Percentiles rank a stretch among this genome's conserved stretches.
These are phyloP conservation scores for Agriopis marginaria DNA, from an alignment of 2,888 invertebrate species.

Conservation along the genomic window DNA sequence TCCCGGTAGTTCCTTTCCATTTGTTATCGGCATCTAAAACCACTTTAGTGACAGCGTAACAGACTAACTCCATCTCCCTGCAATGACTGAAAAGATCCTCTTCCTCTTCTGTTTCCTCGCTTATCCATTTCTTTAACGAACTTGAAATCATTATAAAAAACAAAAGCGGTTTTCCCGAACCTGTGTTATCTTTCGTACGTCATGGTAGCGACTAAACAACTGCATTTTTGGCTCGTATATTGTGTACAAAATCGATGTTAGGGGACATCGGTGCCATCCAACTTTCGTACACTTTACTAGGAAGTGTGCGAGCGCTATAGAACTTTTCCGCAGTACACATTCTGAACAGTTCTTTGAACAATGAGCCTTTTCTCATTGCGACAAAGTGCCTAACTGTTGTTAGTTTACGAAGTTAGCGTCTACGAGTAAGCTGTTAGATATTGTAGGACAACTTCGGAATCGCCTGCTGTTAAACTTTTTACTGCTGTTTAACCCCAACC, in stretches of 20 bases:
- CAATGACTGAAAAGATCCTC: slow-evolving; percentile 81
- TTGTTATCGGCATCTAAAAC: slow-evolving; percentile 80
- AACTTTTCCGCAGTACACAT: slow-evolving; percentile 12
- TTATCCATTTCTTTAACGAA: slow-evolving; percentile 83
- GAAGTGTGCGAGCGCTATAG: slow-evolving; percentile 18
- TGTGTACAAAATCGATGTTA: slow-evolving; percentile 74
- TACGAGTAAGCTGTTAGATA: slow-evolving; percentile 37
- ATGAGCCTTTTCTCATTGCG: slow-evolving; percentile 1
- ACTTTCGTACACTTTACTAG: slow-evolving; percentile 29
- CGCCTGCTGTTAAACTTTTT: slow-evolving; percentile 71
- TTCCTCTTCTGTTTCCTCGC: slow-evolving; percentile 82
- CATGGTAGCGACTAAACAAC: slow-evolving; percentile 67
- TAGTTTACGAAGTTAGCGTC: slow-evolving; percentile 22
- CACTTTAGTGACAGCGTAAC: slow-evolving; percentile 78
- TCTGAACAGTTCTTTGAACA: neutral
- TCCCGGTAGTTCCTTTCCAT: slow-evolving; percentile 72
- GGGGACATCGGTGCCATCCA: slow-evolving; percentile 76
- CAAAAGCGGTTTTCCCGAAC: slow-evolving; percentile 15
- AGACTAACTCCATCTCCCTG: slow-evolving; percentile 80
- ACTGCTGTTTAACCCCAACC: slow-evolving; percentile 72
- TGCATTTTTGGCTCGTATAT: slow-evolving; percentile 57
- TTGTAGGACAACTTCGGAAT: slow-evolving; percentile 73
- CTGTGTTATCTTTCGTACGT: slow-evolving; percentile 63
- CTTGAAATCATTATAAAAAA: slow-evolving; percentile 60
- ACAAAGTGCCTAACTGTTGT: slow-evolving; percentile 5